Conservation (phyloP, 2,888 invertebrate species). For the Scaptomyza cyrtandrae region DNA sequence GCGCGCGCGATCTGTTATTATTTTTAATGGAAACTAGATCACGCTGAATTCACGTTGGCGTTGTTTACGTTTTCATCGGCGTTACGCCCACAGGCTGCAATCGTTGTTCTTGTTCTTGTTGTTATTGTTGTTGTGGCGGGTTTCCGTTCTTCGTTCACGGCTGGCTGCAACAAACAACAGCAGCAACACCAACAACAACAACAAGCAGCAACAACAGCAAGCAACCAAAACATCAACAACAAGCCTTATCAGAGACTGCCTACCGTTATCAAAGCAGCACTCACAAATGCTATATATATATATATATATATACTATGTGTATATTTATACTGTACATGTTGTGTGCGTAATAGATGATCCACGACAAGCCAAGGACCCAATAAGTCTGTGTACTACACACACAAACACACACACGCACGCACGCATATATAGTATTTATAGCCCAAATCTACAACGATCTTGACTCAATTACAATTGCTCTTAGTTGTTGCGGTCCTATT, state of each 20-base stretch:
- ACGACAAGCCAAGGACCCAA: slow-evolving; percentile 60
- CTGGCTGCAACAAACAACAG: slow-evolving; percentile 57
- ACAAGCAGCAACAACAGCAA: slow-evolving; percentile 34
- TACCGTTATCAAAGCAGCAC: slow-evolving; percentile 55
- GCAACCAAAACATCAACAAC: slow-evolving; percentile 75
- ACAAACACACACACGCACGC: not conserved
- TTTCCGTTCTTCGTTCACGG: slow-evolving; percentile 68
- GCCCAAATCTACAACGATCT: slow-evolving; percentile 15
- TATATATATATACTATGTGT: not conserved
- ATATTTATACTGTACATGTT: not conserved
- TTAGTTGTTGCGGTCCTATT: not conserved
- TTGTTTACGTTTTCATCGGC: slow-evolving; percentile 72
- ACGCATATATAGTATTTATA: slow-evolving; percentile 10
- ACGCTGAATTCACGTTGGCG: slow-evolving; percentile 74
- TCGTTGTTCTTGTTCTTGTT: slow-evolving; percentile 19
- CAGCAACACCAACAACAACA: slow-evolving; percentile 24
- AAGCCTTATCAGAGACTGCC: slow-evolving; percentile 52
- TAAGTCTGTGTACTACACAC: slow-evolving; percentile 23
- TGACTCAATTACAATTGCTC: slow-evolving; percentile 10
- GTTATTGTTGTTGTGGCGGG: slow-evolving; percentile 43
- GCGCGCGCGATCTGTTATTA: slow-evolving; percentile 56
- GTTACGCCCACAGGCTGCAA: slow-evolving; percentile 56
- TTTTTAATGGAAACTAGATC: slow-evolving; percentile 82
- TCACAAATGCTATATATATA: slow-evolving; percentile 10
- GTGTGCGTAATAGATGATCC: slow-evolving; percentile 43